Percentiles rank a stretch among this genome's conserved stretches.
These are phyloP conservation scores for Aegotheles bennettii DNA, from an alignment of 2,113 vertebrate genomes.

Conservation along the genomic window DNA sequence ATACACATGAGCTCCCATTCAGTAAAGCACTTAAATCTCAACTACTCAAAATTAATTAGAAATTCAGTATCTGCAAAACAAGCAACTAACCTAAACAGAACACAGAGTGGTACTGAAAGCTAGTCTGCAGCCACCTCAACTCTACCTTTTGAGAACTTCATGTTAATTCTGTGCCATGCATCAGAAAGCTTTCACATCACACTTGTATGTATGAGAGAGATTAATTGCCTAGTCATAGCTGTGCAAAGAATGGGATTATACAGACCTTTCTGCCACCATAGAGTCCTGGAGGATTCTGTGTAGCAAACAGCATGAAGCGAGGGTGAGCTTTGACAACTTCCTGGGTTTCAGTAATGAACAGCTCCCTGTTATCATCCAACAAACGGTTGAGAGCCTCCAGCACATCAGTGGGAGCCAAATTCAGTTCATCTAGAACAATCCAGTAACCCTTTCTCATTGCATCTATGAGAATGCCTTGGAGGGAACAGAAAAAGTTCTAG, in stretches of 20 bases:
- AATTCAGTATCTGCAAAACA: neutral
- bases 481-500: neutral
- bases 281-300: constrained; percentile 95
- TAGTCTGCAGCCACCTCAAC: neutral
- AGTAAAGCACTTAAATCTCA: neutral
- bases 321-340: constrained; percentile 94
- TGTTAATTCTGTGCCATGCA: neutral
- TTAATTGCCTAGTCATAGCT: neutral
- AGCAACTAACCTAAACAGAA: neutral
- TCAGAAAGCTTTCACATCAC: neutral
- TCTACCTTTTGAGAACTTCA: neutral
- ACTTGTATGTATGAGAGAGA: fast-evolving
- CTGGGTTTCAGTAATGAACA: constrained; percentile 94
- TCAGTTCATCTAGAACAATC: constrained; percentile 95
- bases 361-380: constrained; percentile 94
- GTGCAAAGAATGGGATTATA: neutral
- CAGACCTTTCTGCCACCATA: constrained; percentile 96
- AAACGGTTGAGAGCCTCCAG: constrained; percentile 94
- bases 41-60: neutral
- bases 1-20: neutral
- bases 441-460: constrained; percentile 98
- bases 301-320: constrained; percentile 96
- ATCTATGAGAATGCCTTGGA: constrained; percentile 88
- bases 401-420: constrained; percentile 95
- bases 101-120: neutral